phyloP scores from a whole-genome alignment of 2,888 invertebrate species.

The Agrochola litura region DNA sequence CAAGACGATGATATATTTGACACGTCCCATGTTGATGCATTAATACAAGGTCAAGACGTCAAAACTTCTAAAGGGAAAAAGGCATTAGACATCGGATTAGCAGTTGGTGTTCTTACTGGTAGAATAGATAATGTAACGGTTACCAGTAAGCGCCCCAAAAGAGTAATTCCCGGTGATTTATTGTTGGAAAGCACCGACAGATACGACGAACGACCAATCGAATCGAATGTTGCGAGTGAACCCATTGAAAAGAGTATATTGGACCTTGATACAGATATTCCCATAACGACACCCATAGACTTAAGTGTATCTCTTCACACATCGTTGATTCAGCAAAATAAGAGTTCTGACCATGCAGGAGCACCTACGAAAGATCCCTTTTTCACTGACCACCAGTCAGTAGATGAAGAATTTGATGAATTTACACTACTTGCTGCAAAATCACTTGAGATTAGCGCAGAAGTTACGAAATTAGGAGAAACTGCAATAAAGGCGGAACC shows the following conservation, averaged over 20 bases:
- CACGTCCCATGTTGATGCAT: slow-evolving; percentile 96
- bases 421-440: slow-evolving; percentile 95
- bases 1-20: slow-evolving; percentile 95
- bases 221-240: slow-evolving; percentile 88
- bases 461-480: slow-evolving; percentile 85
- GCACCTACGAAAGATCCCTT: slow-evolving; percentile 52
- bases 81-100: slow-evolving; percentile 95
- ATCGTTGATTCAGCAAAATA: slow-evolving; percentile 86
- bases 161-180: slow-evolving; percentile 92
- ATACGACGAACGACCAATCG: slow-evolving; percentile 67
- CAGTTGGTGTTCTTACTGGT: slow-evolving; percentile 96
- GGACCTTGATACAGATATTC: slow-evolving; percentile 93
- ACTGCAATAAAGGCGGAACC: slow-evolving; percentile 83
- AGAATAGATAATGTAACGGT: slow-evolving; percentile 94
- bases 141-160: slow-evolving; percentile 89
- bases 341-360: slow-evolving; percentile 71
- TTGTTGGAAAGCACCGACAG: slow-evolving; percentile 91
- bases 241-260: slow-evolving; percentile 93
- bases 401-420: slow-evolving; percentile 93
- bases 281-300: slow-evolving; percentile 93
- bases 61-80: slow-evolving; percentile 93
- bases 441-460: slow-evolving; percentile 91
- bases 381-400: slow-evolving; percentile 55
- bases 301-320: slow-evolving; percentile 92
- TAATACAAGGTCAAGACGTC: slow-evolving; percentile 94